Conservation (phyloP, 2,888 invertebrate genomes). For the Mythimna loreyi region DNA sequence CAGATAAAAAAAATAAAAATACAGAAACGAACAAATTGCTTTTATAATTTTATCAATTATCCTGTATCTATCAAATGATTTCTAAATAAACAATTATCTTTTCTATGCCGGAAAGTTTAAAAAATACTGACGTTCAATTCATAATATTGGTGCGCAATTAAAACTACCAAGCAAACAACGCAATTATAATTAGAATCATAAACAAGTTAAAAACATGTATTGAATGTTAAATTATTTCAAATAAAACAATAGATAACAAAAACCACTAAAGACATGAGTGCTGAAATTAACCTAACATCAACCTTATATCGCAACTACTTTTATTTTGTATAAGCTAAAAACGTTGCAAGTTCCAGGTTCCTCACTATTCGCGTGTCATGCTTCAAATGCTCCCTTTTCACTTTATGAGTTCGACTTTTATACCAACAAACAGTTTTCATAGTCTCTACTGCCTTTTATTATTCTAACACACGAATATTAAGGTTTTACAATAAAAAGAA, state of each 20-base stretch:
- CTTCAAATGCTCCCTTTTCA: slow-evolving; percentile 55
- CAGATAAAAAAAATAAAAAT: neutral
- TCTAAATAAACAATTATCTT: neutral
- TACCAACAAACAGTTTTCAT: slow-evolving; percentile 64
- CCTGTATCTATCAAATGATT: neutral
- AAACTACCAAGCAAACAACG: neutral
- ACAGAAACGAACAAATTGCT: neutral
- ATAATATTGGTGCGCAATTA: neutral
- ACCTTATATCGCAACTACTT: slow-evolving; percentile 38
- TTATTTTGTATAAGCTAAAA: slow-evolving; percentile 40
- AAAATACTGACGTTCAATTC: neutral
- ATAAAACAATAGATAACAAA: slow-evolving; percentile 13
- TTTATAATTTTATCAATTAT: neutral
- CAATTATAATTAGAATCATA: neutral
- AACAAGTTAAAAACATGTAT: neutral
- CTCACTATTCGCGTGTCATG: slow-evolving; percentile 58
- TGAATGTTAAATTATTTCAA: neutral
- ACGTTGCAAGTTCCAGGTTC: slow-evolving; percentile 49
- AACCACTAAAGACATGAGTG: slow-evolving; percentile 30
- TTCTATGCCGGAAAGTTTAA: neutral
- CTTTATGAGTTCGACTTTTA: slow-evolving; percentile 65
- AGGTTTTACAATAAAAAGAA: slow-evolving; percentile 54
- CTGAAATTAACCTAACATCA: slow-evolving; percentile 31
- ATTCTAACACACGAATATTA: slow-evolving; percentile 65
- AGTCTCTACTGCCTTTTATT: slow-evolving; percentile 61